Evolutionary conservation across 2,888 invertebrate species (phyloP).

Genomic region (Megalurothrips usitatus): DNA sequence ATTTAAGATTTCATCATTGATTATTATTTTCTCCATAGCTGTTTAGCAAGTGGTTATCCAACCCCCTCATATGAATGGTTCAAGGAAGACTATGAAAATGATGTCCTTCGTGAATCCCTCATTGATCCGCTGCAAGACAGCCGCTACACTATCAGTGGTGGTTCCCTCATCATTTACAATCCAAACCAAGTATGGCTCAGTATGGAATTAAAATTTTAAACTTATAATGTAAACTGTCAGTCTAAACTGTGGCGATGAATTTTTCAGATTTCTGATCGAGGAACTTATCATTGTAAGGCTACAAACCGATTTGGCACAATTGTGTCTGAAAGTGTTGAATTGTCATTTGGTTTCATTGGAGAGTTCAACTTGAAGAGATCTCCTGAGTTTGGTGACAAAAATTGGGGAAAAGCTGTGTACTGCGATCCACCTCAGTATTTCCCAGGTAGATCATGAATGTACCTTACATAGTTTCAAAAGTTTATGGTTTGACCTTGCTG

Average conservation of each 20-base stretch:
- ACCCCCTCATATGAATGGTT: constrained; percentile 87
- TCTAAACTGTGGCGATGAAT: constrained; percentile 32
- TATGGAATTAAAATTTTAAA: constrained; percentile 25
- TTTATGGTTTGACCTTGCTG: not conserved
- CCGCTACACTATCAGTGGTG: constrained; percentile 84
- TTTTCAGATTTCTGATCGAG: constrained; percentile 67
- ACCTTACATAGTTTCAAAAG: not conserved
- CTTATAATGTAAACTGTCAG: not conserved
- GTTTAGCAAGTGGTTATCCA: constrained; percentile 82
- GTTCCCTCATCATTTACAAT: constrained; percentile 79
- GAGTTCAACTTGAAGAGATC: constrained; percentile 87
- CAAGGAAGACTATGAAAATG: constrained; percentile 79
- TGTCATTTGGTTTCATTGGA: constrained; percentile 83
- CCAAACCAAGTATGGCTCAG: constrained; percentile 60
- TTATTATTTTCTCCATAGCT: constrained; percentile 49
- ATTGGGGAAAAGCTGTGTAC: constrained; percentile 89
- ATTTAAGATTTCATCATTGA: constrained; percentile 25
- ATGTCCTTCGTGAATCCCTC: constrained; percentile 62
- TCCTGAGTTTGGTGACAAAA: constrained; percentile 77
- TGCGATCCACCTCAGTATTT: constrained; percentile 92
- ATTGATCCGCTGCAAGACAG: constrained; percentile 72
- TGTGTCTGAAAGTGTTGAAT: constrained; percentile 77
- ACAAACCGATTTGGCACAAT: constrained; percentile 84
- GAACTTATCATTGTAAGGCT: constrained; percentile 88
- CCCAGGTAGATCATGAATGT: constrained; percentile 52